Base-by-base conservation (phyloP, 2,113 vertebrate species). In the Clarias gariepinus region DNA sequence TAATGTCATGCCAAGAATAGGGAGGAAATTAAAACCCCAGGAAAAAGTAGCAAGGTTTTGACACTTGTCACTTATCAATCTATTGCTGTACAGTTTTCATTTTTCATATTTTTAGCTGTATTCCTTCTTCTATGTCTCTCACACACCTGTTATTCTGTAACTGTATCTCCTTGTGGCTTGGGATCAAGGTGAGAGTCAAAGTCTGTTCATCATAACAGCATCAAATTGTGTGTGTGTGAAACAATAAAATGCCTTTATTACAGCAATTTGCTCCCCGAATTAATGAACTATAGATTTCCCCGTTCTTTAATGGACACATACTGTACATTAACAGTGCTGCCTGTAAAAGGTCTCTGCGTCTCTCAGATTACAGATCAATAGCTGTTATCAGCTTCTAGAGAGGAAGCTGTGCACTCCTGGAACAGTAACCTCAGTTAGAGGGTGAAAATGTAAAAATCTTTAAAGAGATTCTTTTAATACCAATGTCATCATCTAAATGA, bases 291-390 rank as follows among this genome's bases (percentile, higher is more conserved):
- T 64, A 77, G 16, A 55, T 66, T 13, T 71, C n/a, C 57, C 57
- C 19, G 18, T 74, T 30, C 28, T 61, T 52, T 64, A 86, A 30
- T 52, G 13, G 53, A 74, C n/a, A 81, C 28, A 87, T 69, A 86
- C 47, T 87, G 60, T 30, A 55, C 63, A 81, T 76, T 28, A 55
- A 81, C 57, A 84, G 86, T 63, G 58, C 69, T 87, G 80, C 71
- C 60, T 87, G 86, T 57, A 83, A 83, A 87, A 78, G 81, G 52
- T 63, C 78, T 52, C 68, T 64, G 76, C 87, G 82, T 83, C 61
- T 55, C 86, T 87, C 25, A 25, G 81, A 78, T 87, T 87, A 83
- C 86, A 83, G 61, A 87, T 87, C 86, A 87, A 87, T 87, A 87
- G 61, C 33, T 82, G 68, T 74, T 81, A 82, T 69, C 57, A 47